Evolutionary conservation across 1,140 invertebrate species (phyloP).

Genomic region (Heterodera schachtii): DNA sequence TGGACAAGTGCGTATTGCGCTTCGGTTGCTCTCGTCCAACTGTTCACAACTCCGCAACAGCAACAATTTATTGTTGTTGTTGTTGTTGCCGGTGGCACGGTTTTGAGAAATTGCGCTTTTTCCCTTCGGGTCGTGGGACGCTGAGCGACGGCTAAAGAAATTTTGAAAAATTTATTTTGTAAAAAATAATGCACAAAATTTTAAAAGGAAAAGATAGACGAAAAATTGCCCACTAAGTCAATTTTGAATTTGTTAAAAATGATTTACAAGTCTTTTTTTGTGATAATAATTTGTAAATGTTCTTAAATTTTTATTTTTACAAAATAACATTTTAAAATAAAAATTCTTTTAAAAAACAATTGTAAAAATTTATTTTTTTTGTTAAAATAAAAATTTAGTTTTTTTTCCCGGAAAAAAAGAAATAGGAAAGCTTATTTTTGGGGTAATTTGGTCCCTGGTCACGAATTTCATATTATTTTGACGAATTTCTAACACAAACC

Average conservation of each 20-base stretch:
- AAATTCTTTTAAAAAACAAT: neutral
- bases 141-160: constrained; percentile 10
- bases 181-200: no score
- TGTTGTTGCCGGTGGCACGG: neutral
- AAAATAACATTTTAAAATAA: neutral
- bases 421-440: no score
- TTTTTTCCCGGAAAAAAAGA: no score
- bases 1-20: constrained; percentile 33
- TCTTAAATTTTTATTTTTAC: neutral
- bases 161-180: neutral
- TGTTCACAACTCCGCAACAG: neutral
- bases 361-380: neutral
- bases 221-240: no score
- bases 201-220: no score
- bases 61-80: constrained; percentile 8
- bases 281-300: no score
- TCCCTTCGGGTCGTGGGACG: constrained; percentile 14
- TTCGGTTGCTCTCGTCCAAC: neutral
- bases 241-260: no score
- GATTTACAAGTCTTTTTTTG: no score
- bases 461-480: neutral
- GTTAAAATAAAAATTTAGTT: no score
- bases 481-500: constrained; percentile 8
- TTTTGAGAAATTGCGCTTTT: neutral
- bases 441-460: no score